Evolutionary conservation across 2,888 invertebrate species (phyloP), one percentile per base, ranked within the genome.

Genomic region (Mechanitis mazaeus): DNA sequence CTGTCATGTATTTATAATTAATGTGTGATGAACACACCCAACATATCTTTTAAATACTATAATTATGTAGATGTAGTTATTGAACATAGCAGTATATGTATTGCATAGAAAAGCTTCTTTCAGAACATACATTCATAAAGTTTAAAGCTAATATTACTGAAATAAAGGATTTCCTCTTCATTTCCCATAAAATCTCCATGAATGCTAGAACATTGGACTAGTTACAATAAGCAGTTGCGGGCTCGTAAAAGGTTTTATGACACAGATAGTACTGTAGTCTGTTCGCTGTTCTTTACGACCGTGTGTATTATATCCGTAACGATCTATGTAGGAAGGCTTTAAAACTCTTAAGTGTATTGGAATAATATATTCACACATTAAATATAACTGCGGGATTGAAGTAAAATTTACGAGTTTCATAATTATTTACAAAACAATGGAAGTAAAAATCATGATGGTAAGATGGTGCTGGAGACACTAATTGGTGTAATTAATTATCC

Each of bases 401-500:
- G 20, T n/a, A n/a, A 45, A 45, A 46, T 55, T 35, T 45, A 6
- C 9, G 9, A 7, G 9, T 42, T 9, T 42, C 9, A 42, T 9
- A 42, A 42, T 9, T 9, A 9, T 1, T 5, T 5, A 9, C 9
- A 7, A 42, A 42, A 42, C 42, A 42, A 42, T 42, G 42, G 9
- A 42, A 42, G 42, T 42, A 9, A 42, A 42, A 42, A 42, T 9
- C 7, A 50, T 7, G 50, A 11, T 28, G 3, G 6, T 31, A 28
- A 9, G 3, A 58, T 46, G 60, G 31, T 80, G 81, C 73, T 75
- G 71, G 76, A 72, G 83, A 82, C 83, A 78, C 76, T 84, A 85
- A 83, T 70, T 81, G 81, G 77, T 76, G 74, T 77, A 79, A 87
- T 87, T 86, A 87, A 87, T 87, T 85, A 84, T 79, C 71, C 73